phyloP scores from a whole-genome alignment of 2,797 vertebrate species.

The Myotis vivesi region DNA sequence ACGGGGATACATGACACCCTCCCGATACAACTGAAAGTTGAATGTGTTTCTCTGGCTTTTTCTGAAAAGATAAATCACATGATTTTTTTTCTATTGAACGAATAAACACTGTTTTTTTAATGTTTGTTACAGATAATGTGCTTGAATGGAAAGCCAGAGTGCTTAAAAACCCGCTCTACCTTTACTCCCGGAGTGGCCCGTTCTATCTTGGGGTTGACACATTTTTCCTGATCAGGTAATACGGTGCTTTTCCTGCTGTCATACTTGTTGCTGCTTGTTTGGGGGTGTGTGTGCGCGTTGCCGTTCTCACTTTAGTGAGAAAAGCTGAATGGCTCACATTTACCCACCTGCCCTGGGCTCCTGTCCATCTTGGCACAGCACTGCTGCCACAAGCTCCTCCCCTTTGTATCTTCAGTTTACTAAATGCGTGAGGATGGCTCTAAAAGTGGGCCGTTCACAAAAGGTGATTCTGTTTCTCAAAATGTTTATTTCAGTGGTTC shows the following conservation, averaged over 20 bases:
- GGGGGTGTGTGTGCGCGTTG: no score
- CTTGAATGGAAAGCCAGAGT: conserved; percentile 86
- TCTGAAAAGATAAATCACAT: background rate
- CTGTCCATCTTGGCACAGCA: background rate
- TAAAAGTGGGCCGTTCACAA: background rate
- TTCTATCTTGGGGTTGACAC: conserved; percentile 91
- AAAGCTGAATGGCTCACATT: accelerated
- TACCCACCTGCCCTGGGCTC: background rate
- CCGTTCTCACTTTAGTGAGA: background rate
- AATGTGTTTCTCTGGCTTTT: background rate
- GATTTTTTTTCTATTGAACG: background rate
- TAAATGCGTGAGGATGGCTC: background rate
- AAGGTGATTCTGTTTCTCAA: background rate
- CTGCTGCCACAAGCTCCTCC: background rate
- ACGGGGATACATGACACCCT: background rate
- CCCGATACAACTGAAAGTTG: background rate
- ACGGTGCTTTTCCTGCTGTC: background rate
- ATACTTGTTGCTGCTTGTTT: no score
- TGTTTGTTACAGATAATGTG: conserved; percentile 86
- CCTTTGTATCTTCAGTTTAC: background rate
- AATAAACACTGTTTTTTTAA: background rate
- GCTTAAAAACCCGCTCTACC: conserved; percentile 84
- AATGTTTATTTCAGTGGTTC: background rate
- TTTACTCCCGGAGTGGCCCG: conserved; percentile 87
- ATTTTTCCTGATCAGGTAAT: conserved; percentile 91